Conservation (phyloP, 1,140 invertebrate genomes). For the Pararge aegeria region DNA sequence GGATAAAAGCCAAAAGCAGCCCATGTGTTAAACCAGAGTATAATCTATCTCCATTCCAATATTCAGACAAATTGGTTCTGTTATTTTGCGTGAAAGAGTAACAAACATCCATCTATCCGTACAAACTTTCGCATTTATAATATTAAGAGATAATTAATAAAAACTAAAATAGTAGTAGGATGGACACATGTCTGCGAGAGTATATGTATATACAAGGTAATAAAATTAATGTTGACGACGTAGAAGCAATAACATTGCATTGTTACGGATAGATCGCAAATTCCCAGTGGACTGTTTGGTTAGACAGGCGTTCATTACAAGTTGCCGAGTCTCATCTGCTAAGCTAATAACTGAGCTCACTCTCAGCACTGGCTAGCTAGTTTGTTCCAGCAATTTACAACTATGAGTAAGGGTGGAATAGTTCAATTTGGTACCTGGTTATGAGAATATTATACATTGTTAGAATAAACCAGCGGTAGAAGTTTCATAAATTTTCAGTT, state of each 20-base stretch:
- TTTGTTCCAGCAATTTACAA: constrained; percentile 28
- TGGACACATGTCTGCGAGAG: too few species aligned
- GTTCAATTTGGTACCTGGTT: background rate
- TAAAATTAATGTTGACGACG: background rate
- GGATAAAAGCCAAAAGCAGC: too few species aligned
- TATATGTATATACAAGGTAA: too few species aligned
- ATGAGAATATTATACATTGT: background rate
- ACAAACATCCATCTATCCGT: too few species aligned
- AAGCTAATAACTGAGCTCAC: constrained; percentile 50
- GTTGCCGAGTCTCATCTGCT: constrained; percentile 42
- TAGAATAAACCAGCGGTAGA: background rate
- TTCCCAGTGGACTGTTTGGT: constrained; percentile 14
- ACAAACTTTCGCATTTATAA: too few species aligned
- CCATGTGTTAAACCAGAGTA: too few species aligned
- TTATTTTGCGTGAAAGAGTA: too few species aligned
- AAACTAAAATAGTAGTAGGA: too few species aligned
- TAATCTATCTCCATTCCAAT: too few species aligned
- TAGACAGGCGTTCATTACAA: constrained; percentile 38
- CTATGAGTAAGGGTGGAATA: background rate
- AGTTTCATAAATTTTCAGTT: background rate
- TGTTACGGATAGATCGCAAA: background rate
- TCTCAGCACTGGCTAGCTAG: constrained; percentile 16
- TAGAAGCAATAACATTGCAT: background rate
- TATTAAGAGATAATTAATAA: too few species aligned
- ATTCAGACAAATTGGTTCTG: too few species aligned